Evolutionary conservation across 1,140 invertebrate species (phyloP).

Genomic region (Cotesia chilonis): DNA sequence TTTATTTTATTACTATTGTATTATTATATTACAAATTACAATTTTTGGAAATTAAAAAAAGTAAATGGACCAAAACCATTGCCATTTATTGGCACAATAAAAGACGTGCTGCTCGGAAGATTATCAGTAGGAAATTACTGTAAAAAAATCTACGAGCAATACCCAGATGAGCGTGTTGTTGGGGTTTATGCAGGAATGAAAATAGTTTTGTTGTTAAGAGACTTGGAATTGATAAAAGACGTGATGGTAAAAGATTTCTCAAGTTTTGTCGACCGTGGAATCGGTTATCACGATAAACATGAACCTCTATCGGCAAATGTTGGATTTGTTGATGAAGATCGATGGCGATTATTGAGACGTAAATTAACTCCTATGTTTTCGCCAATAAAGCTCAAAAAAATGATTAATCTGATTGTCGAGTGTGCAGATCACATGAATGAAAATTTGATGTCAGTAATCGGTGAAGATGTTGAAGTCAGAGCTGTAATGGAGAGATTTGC

Average conservation of each 20-base stretch:
- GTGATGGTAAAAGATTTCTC: constrained; percentile 66
- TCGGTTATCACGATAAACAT: constrained; percentile 48
- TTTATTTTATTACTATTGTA: constrained; percentile 19
- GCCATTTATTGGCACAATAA: constrained; percentile 28
- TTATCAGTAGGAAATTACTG: constrained; percentile 20
- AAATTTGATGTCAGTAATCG: constrained; percentile 53
- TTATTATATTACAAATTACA: constrained; percentile 17
- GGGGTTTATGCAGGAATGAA: constrained; percentile 41
- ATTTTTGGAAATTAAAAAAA: constrained; percentile 29
- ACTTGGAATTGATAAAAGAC: constrained; percentile 62
- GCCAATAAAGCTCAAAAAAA: constrained; percentile 64
- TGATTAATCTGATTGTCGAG: constrained; percentile 61
- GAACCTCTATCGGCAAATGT: constrained; percentile 56
- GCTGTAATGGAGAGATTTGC: constrained; percentile 64
- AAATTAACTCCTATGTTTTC: constrained; percentile 62
- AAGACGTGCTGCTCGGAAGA: constrained; percentile 7
- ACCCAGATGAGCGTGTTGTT: constrained; percentile 14
- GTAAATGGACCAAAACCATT: constrained; percentile 30
- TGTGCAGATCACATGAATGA: constrained; percentile 60
- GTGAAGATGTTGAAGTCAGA: constrained; percentile 64
- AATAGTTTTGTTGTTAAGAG: constrained; percentile 57
- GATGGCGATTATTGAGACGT: constrained; percentile 31
- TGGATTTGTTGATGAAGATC: constrained; percentile 47
- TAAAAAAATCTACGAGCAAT: constrained; percentile 15
- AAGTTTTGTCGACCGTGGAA: constrained; percentile 59